Conservation (phyloP, 2,888 invertebrate species). For the Caenorhabditis panamensis region DNA sequence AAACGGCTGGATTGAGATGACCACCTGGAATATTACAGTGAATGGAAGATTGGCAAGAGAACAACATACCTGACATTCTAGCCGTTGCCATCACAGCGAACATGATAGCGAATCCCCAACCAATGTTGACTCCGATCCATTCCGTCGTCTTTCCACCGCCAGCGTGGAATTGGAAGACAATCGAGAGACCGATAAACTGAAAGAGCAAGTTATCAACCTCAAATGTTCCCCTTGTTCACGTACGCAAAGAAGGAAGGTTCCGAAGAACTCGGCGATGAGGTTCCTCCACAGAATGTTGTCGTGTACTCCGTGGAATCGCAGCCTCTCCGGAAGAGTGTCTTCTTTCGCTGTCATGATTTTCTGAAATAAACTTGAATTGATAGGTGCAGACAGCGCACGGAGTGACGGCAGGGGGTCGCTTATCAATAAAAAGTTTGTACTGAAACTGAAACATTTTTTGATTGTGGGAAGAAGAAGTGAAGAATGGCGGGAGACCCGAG, state of each 20-base stretch:
- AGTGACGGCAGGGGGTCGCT: slow-evolving; percentile 21
- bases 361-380: slow-evolving; percentile 37
- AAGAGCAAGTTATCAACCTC: slow-evolving; percentile 11
- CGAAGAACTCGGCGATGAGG: slow-evolving; percentile 69
- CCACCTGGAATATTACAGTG: slow-evolving; percentile 55
- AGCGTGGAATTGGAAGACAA: slow-evolving; percentile 69
- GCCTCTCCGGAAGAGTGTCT: slow-evolving; percentile 54
- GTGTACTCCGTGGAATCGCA: slow-evolving; percentile 56
- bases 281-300: slow-evolving; percentile 59
- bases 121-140: slow-evolving; percentile 71
- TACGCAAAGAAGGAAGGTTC: slow-evolving; percentile 71
- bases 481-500: slow-evolving; percentile 14
- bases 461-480: slow-evolving; percentile 26
- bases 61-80: slow-evolving; percentile 63
- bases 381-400: slow-evolving; percentile 43
- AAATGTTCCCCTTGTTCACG: slow-evolving; percentile 17
- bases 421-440: slow-evolving; percentile 42
- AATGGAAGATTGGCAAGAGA: too few relatives aligned
- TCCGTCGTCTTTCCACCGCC: slow-evolving; percentile 62
- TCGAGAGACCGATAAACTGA: slow-evolving; percentile 71
- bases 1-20: slow-evolving; percentile 75
- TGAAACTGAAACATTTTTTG: slow-evolving; percentile 41
- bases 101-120: slow-evolving; percentile 73
- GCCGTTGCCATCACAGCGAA: slow-evolving; percentile 67
- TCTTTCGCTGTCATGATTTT: slow-evolving; percentile 58